phyloP scores from a whole-genome alignment of 2,113 vertebrate species.

The Ranitomeya imitator region DNA sequence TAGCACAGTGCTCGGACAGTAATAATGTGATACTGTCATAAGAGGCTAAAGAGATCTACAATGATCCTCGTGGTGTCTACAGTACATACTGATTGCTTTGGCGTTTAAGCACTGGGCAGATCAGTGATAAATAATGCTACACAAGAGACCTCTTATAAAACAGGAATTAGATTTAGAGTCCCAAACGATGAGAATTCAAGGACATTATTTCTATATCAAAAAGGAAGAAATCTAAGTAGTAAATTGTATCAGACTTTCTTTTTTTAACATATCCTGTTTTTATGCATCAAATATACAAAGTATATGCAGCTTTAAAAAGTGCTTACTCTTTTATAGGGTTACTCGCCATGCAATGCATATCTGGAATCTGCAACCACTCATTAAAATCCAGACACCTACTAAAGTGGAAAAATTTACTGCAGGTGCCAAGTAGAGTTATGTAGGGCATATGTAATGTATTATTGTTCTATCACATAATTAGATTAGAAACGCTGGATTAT shows the following conservation, averaged over 20 bases:
- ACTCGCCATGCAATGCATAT: neutral
- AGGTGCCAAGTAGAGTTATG: neutral
- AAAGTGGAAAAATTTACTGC: neutral
- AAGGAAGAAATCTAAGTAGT: neutral
- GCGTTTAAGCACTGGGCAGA: neutral
- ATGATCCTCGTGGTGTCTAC: constrained; percentile 17
- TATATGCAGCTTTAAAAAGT: neutral
- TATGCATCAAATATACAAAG: neutral
- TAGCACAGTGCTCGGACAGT: constrained; percentile 7
- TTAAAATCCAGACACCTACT: neutral
- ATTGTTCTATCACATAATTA: no score
- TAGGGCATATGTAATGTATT: neutral
- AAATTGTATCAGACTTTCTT: neutral
- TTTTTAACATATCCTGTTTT: neutral
- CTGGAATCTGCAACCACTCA: neutral
- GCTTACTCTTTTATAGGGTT: neutral
- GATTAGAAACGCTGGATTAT: no score
- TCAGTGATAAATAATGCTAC: constrained; percentile 1
- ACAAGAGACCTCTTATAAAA: constrained; percentile 17
- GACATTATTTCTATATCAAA: neutral
- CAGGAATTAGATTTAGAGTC: neutral
- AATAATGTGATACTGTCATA: constrained; percentile 24
- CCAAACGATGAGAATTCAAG: neutral
- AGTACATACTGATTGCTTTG: constrained; percentile 18
- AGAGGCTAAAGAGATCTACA: constrained; percentile 33